A percentile compares a stretch with the other conserved stretches of the same genome.
Conservation (phyloP, 2,888 invertebrate species). For the Seira sanloemensis region DNA sequence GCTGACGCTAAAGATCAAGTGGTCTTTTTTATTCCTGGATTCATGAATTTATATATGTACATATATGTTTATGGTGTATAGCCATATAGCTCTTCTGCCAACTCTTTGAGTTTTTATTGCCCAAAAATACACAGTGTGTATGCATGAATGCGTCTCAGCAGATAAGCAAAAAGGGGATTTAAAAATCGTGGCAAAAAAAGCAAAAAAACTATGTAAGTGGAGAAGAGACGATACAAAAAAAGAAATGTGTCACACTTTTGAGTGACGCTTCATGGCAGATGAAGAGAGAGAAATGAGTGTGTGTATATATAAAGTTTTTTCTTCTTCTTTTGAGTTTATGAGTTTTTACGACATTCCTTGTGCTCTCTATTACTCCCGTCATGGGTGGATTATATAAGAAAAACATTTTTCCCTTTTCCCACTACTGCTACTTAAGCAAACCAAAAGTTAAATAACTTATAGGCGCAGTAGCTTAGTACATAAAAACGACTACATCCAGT, state of each 20-base stretch:
- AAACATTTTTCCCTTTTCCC: too few species aligned
- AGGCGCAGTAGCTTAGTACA: too few species aligned
- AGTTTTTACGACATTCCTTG: slow-evolving; percentile 62
- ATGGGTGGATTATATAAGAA: too few species aligned
- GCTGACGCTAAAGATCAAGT: slow-evolving; percentile 53
- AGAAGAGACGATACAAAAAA: too few species aligned
- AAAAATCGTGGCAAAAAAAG: slow-evolving; percentile 18
- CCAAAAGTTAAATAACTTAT: too few species aligned
- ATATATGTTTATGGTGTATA: slow-evolving; percentile 17
- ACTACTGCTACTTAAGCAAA: too few species aligned
- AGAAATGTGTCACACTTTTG: slow-evolving; percentile 65
- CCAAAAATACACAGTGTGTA: slow-evolving; percentile 39
- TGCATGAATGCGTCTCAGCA: slow-evolving; percentile 57
- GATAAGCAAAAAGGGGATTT: slow-evolving; percentile 46
- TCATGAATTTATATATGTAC: slow-evolving; percentile 23
- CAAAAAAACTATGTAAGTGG: slow-evolving; percentile 30
- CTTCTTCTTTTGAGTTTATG: slow-evolving; percentile 62
- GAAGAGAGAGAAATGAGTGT: not conserved
- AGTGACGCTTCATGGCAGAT: slow-evolving; percentile 49
- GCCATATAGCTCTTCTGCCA: too few species aligned
- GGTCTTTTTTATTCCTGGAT: slow-evolving; percentile 38
- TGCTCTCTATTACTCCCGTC: too few species aligned
- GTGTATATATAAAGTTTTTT: slow-evolving; percentile 26
- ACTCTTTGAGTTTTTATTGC: too few species aligned
- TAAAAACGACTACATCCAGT: too few species aligned